Percentiles rank a stretch among this genome's conserved stretches.
phyloP scores from a whole-genome alignment of 1,140 invertebrate species.

The Artemia franciscana region DNA sequence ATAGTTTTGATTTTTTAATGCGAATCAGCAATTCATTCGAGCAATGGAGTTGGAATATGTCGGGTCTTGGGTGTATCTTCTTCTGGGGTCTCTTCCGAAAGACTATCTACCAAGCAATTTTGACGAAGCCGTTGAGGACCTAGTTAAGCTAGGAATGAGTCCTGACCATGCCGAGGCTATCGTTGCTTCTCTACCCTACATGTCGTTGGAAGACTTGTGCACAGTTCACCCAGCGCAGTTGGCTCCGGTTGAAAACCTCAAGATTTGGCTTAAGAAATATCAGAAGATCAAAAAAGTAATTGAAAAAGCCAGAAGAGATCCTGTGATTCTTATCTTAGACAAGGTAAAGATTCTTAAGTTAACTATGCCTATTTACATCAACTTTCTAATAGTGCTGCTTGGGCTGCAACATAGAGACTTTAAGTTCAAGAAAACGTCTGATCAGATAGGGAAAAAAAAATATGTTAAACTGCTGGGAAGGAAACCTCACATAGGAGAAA shows the following conservation, averaged over 20 bases:
- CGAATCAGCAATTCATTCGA: neutral
- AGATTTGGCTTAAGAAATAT: neutral
- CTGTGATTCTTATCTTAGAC: neutral
- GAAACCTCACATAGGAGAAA: no score
- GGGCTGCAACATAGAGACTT: neutral
- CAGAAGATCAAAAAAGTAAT: neutral
- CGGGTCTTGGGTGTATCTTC: neutral
- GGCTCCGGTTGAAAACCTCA: neutral
- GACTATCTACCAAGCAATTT: neutral
- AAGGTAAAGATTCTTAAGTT: neutral
- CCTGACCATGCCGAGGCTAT: neutral
- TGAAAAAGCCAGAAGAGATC: neutral
- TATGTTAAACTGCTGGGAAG: no score
- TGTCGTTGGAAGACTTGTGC: neutral
- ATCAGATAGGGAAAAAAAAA: neutral
- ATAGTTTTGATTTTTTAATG: no score
- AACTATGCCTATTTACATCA: neutral
- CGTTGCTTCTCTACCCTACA: neutral
- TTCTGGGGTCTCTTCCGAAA: neutral
- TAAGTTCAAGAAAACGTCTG: neutral
- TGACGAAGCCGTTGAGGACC: neutral
- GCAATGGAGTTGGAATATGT: neutral
- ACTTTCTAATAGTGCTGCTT: neutral
- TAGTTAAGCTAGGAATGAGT: neutral
- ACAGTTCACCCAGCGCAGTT: no score